Percentiles rank a stretch among this genome's conserved stretches.
Evolutionary conservation across 1,140 invertebrate genomes (phyloP).

Genomic region (Aethina tumida): DNA sequence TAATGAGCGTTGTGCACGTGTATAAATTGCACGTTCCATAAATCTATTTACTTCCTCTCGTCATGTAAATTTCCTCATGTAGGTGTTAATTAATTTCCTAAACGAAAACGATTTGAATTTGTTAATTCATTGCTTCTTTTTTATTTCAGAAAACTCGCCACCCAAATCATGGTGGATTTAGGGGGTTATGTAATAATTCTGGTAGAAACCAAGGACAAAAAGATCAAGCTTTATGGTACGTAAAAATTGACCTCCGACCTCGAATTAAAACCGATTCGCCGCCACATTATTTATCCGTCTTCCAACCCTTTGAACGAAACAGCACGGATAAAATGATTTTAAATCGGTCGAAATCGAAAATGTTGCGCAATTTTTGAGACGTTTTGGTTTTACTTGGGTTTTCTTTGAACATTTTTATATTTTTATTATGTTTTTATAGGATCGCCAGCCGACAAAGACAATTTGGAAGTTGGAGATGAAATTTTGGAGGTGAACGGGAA

Average conservation of each 20-base stretch:
- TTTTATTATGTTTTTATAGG: conserved; percentile 53
- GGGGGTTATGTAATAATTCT: conserved; percentile 94
- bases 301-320: too few species aligned
- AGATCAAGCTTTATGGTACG: conserved; percentile 91
- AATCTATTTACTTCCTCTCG: neutral
- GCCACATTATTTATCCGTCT: too few species aligned
- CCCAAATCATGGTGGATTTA: conserved; percentile 70
- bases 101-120: neutral
- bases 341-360: too few species aligned
- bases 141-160: conserved; percentile 18
- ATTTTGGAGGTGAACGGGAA: conserved; percentile 93
- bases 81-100: neutral
- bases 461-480: conserved; percentile 88
- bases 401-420: too few species aligned
- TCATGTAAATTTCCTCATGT: neutral
- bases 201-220: conserved; percentile 85
- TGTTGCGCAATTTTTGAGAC: too few species aligned
- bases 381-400: too few species aligned
- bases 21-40: neutral
- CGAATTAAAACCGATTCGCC: too few species aligned
- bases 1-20: neutral
- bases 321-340: too few species aligned
- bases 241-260: too few species aligned
- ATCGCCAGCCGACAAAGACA: conserved; percentile 87
- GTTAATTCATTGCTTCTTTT: conserved; percentile 6